These are phyloP conservation scores for Rousettus madagascariensis DNA, from an alignment of 2,797 vertebrate genomes.

Conservation along the genomic window DNA sequence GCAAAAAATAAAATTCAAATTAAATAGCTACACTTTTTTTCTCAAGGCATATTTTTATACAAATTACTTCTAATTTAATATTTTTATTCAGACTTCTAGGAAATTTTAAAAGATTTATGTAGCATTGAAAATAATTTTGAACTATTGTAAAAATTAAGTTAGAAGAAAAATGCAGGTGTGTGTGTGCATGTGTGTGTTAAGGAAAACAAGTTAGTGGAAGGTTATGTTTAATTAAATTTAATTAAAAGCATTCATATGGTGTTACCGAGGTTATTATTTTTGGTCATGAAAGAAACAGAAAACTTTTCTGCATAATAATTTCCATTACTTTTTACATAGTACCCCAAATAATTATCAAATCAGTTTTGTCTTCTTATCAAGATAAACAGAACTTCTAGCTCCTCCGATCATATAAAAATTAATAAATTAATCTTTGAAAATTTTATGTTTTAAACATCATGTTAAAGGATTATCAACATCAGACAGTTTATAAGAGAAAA, in stretches of 20 bases:
- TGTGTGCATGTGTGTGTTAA: neutral
- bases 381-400: conserved; percentile 52
- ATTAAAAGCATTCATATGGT: conserved; percentile 70
- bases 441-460: neutral
- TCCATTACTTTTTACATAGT: conserved; percentile 55
- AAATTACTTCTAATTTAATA: neutral
- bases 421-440: conserved; percentile 60
- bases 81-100: neutral
- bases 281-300: conserved; percentile 58
- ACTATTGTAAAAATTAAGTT: neutral
- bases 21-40: neutral
- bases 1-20: neutral
- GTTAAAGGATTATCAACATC: neutral
- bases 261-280: conserved; percentile 71
- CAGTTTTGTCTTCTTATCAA: conserved; percentile 59
- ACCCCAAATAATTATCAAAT: conserved; percentile 59
- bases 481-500: neutral
- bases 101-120: neutral
- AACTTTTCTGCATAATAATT: conserved; percentile 49
- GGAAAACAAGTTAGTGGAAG: conserved; percentile 52
- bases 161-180: neutral
- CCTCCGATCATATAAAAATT: neutral
- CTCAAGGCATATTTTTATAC: neutral
- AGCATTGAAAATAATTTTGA: neutral
- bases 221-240: conserved; percentile 74